A percentile compares a stretch with the other conserved stretches of the same genome.
These are phyloP conservation scores for Melitaea cinxia DNA, from an alignment of 1,140 invertebrate genomes.

Conservation along the genomic window DNA sequence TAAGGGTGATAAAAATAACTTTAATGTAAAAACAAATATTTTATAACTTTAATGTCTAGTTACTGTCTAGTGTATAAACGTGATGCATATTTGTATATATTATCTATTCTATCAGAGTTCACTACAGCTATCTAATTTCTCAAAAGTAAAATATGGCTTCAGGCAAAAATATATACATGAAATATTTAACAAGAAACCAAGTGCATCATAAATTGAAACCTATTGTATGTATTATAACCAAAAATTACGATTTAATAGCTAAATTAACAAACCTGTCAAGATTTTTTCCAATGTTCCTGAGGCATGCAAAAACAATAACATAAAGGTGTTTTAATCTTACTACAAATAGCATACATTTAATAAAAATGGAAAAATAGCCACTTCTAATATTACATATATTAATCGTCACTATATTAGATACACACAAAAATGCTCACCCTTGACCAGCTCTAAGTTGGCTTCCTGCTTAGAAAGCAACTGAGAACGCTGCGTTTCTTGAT, in stretches of 20 bases:
- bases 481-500: conserved; percentile 93
- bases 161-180: not conserved
- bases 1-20: not conserved
- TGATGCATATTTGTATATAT: not conserved
- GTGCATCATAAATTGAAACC: not conserved
- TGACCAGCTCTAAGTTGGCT: conserved; percentile 94
- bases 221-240: not conserved
- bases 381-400: conserved; percentile 19
- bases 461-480: conserved; percentile 93
- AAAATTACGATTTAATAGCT: conserved; percentile 41
- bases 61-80: not conserved
- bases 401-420: conserved; percentile 8
- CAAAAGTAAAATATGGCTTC: not conserved
- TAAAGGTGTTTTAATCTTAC: conserved; percentile 6
- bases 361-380: conserved; percentile 31
- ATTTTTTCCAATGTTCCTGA: conserved; percentile 79
- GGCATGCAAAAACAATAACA: conserved; percentile 76
- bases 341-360: conserved; percentile 46
- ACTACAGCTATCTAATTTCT: not conserved
- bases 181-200: not conserved
- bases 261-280: conserved; percentile 76
- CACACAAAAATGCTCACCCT: conserved; percentile 84
- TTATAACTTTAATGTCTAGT: not conserved
- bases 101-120: not conserved
- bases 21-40: not conserved